Evolutionary conservation across 1,140 invertebrate species (phyloP).

Genomic region (Brachionus calyciflorus): DNA sequence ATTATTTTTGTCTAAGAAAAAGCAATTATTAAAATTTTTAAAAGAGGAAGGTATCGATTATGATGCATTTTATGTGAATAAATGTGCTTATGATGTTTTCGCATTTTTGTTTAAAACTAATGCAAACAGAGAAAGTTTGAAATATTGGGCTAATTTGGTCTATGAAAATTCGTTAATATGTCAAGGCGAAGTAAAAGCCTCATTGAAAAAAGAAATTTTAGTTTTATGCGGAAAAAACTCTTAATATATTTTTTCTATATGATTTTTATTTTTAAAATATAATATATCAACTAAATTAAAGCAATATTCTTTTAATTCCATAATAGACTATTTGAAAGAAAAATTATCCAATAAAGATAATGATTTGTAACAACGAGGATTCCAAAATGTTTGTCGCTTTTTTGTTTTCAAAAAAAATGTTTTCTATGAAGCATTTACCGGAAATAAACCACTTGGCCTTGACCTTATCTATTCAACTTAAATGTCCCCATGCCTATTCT

Average conservation of each 20-base stretch:
- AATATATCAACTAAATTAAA: background rate
- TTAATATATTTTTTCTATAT: too few relatives aligned
- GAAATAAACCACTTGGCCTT: too few relatives aligned
- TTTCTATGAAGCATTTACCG: too few relatives aligned
- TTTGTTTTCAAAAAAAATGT: too few relatives aligned
- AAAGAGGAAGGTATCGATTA: slow-evolving; percentile 8
- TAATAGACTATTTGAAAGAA: too few relatives aligned
- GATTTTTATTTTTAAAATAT: background rate
- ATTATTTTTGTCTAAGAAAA: background rate
- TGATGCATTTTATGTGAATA: background rate
- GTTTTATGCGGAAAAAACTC: background rate
- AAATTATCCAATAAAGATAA: too few relatives aligned
- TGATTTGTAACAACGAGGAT: too few relatives aligned
- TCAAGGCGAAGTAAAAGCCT: background rate
- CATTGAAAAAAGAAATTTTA: background rate
- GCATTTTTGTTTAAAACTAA: background rate
- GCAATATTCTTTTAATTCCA: background rate
- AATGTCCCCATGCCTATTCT: too few relatives aligned
- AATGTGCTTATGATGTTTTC: background rate
- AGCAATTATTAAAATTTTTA: background rate
- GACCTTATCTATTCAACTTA: too few relatives aligned
- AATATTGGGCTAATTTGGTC: background rate
- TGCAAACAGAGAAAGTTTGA: background rate
- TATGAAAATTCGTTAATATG: too few relatives aligned
- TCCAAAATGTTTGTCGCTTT: too few relatives aligned